These are phyloP conservation scores for Lepidocolaptes lacrymiger DNA, from an alignment of 2,797 vertebrate species.

Conservation along the genomic window DNA sequence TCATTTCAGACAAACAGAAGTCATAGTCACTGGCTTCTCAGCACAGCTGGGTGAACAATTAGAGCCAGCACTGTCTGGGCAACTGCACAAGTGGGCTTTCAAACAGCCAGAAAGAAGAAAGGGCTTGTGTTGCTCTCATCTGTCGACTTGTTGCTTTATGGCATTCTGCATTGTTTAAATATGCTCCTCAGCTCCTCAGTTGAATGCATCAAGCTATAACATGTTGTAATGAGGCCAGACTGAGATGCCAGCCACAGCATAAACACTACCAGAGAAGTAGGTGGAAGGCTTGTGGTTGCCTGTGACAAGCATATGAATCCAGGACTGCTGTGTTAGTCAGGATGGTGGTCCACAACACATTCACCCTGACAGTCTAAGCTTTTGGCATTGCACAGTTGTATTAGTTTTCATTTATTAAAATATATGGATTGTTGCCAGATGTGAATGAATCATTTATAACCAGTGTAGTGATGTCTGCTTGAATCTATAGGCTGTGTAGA, in stretches of 20 bases:
- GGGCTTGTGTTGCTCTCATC: not conserved
- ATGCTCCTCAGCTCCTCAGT: not conserved
- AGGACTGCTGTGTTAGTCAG: not conserved
- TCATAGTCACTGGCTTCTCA: not conserved
- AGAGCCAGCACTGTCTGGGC: not conserved
- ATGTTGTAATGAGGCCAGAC: not conserved
- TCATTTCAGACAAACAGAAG: slow-evolving; percentile 24
- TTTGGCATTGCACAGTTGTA: not conserved
- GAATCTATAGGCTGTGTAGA: not conserved
- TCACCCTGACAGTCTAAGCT: not conserved
- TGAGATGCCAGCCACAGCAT: rapidly evolving
- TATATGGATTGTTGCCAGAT: not conserved
- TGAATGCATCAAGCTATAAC: not conserved
- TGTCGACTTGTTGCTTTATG: not conserved
- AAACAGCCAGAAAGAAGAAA: not conserved
- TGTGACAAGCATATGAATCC: rapidly evolving
- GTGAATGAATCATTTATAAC: not conserved
- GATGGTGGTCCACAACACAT: not conserved
- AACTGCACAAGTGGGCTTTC: slow-evolving; percentile 18
- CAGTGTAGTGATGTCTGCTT: not conserved
- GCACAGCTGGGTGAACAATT: slow-evolving; percentile 47
- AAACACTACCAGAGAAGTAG: not conserved
- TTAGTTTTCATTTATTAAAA: not conserved
- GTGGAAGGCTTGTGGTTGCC: not conserved
- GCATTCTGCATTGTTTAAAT: not conserved